A percentile compares a stretch with the other conserved stretches of the same genome.
These are phyloP conservation scores for Crossaster papposus DNA, from an alignment of 53 echinoderm and acorn worm genomes.

Conservation along the genomic window DNA sequence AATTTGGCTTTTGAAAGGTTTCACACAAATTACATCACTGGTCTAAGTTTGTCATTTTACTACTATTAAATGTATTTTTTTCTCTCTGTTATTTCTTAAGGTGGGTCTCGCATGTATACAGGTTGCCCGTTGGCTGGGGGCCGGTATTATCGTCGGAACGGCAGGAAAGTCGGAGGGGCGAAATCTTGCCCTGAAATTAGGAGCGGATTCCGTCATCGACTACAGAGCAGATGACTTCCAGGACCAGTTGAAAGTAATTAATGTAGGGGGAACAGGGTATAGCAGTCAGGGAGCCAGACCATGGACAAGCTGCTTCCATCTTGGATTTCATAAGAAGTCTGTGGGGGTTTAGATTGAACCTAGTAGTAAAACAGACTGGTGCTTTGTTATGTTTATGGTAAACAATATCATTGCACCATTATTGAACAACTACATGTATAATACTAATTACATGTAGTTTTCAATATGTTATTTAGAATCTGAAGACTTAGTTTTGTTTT, in stretches of 20 bases:
- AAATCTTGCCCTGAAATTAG: slow-evolving; percentile 61
- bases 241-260: slow-evolving; percentile 63
- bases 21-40: neutral
- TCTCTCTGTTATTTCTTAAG: slow-evolving; percentile 38
- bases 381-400: neutral
- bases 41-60: neutral
- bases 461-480: neutral
- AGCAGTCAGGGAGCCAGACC: neutral
- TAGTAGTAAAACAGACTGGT: neutral
- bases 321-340: neutral
- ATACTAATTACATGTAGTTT: neutral
- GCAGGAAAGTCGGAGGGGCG: slow-evolving; percentile 72
- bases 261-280: too few relatives aligned
- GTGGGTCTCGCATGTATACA: slow-evolving; percentile 77
- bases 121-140: slow-evolving; percentile 68
- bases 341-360: neutral
- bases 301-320: neutral
- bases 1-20: too few relatives aligned
- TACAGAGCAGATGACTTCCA: slow-evolving; percentile 67
- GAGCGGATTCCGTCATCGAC: slow-evolving; percentile 73
- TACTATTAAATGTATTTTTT: neutral
- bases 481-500: neutral
- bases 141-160: slow-evolving; percentile 65
- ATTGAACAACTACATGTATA: neutral
- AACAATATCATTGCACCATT: neutral